Evolutionary conservation across 2,888 invertebrate species (phyloP).

Genomic region (Netelia melanura): DNA sequence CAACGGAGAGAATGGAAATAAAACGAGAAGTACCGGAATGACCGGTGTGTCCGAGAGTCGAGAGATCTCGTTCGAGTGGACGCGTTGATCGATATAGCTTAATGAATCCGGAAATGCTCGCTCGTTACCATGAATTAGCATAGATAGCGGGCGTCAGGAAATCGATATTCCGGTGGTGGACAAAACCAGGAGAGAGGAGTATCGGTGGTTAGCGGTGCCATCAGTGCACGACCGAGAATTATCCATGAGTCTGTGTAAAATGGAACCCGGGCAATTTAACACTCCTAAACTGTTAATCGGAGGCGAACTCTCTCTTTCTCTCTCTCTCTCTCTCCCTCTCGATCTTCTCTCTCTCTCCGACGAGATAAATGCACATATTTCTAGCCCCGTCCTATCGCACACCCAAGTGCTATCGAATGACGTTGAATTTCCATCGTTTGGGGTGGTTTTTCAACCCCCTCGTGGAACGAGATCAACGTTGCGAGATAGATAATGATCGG

Average conservation of each 20-base stretch:
- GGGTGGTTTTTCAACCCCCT: not conserved
- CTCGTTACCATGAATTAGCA: constrained; percentile 64
- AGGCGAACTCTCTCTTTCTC: constrained; percentile 15
- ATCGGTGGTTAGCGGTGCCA: constrained; percentile 22
- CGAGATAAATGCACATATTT: constrained; percentile 13
- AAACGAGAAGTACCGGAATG: not conserved
- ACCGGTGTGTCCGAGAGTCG: not conserved
- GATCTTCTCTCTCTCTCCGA: not conserved
- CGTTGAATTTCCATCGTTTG: not conserved
- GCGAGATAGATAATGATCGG: no score
- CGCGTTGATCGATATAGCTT: constrained; percentile 49
- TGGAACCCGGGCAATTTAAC: constrained; percentile 40
- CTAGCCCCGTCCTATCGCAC: not conserved
- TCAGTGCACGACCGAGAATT: constrained; percentile 43
- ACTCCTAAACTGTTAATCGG: constrained; percentile 51
- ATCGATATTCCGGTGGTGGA: constrained; percentile 60
- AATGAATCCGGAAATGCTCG: constrained; percentile 61
- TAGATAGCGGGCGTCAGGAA: constrained; percentile 58
- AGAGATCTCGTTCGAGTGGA: constrained; percentile 26
- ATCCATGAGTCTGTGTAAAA: constrained; percentile 50
- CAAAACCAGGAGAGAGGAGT: constrained; percentile 44
- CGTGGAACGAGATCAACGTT: not conserved
- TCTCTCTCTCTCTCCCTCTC: not conserved
- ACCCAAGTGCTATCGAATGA: not conserved
- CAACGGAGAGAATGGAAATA: not conserved